Conservation (phyloP, 1,140 invertebrate genomes). For the Oryctes rhinoceros region DNA sequence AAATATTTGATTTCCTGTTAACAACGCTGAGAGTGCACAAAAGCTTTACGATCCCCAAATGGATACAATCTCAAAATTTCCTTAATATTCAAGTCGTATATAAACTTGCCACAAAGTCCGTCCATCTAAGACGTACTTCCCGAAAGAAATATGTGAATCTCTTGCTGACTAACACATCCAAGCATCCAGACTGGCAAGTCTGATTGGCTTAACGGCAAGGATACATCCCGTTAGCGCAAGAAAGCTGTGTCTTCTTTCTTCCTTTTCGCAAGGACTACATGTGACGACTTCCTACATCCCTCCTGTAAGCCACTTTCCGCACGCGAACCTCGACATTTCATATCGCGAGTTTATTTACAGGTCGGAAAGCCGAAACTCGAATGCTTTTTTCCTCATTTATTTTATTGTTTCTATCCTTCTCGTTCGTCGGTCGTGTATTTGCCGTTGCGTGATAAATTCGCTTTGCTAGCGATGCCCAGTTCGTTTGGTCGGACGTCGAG, state of each 20-base stretch:
- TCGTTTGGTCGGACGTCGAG: background rate
- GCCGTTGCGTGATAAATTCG: conserved; percentile 16
- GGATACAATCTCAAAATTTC: no score
- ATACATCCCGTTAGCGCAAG: background rate
- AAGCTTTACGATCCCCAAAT: no score
- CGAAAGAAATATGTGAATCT: no score
- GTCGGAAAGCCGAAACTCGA: background rate
- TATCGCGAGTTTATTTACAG: background rate
- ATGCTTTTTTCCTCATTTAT: no score
- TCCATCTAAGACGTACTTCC: no score
- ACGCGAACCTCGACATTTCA: background rate
- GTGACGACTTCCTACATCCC: background rate
- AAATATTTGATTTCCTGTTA: no score
- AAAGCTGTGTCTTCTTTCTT: background rate
- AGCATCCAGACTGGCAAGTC: no score
- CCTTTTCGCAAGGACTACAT: background rate
- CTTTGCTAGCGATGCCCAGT: background rate
- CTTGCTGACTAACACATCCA: no score
- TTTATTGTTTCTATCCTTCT: no score
- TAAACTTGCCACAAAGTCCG: no score
- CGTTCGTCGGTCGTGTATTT: background rate
- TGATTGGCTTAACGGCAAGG: background rate
- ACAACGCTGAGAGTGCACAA: no score
- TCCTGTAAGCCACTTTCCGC: background rate
- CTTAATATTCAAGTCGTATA: no score